Conservation (phyloP, 2,888 invertebrate species). For the Zygothrica quintamaculata region DNA sequence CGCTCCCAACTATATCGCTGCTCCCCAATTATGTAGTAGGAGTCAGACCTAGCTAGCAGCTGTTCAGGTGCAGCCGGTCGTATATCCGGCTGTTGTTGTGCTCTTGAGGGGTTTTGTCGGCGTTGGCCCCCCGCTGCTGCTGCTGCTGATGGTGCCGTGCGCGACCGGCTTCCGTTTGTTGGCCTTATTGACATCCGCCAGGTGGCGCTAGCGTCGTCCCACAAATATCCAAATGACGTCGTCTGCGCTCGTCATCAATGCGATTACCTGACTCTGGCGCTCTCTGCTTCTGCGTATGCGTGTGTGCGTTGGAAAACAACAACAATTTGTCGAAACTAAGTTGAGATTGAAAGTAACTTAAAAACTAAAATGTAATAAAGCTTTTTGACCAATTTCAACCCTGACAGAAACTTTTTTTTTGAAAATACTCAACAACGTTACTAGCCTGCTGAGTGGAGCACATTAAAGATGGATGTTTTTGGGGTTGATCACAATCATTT, state of each 20-base stretch:
- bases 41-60: conserved; percentile 22
- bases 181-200: conserved; percentile 64
- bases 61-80: conserved; percentile 9
- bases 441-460: conserved; percentile 43
- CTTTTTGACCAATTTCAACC: conserved; percentile 41
- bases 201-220: conserved; percentile 42
- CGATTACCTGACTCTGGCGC: conserved; percentile 34
- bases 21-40: conserved; percentile 52
- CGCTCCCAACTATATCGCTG: conserved; percentile 57
- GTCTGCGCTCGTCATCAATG: conserved; percentile 53
- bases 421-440: conserved; percentile 29
- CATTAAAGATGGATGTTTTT: not conserved
- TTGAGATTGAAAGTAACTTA: conserved; percentile 66
- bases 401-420: conserved; percentile 44
- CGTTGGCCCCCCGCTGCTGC: conserved; percentile 39
- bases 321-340: conserved; percentile 70
- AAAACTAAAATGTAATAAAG: conserved; percentile 70
- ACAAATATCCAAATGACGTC: conserved; percentile 37
- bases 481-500: no score
- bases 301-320: conserved; percentile 56
- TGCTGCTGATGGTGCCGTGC: conserved; percentile 48
- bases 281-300: conserved; percentile 46
- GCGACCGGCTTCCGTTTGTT: conserved; percentile 57
- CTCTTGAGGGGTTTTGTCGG: conserved; percentile 11
- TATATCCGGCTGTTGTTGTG: conserved; percentile 13